Evolutionary conservation across 2,888 invertebrate genomes (phyloP).

Genomic region (Mantis religiosa): DNA sequence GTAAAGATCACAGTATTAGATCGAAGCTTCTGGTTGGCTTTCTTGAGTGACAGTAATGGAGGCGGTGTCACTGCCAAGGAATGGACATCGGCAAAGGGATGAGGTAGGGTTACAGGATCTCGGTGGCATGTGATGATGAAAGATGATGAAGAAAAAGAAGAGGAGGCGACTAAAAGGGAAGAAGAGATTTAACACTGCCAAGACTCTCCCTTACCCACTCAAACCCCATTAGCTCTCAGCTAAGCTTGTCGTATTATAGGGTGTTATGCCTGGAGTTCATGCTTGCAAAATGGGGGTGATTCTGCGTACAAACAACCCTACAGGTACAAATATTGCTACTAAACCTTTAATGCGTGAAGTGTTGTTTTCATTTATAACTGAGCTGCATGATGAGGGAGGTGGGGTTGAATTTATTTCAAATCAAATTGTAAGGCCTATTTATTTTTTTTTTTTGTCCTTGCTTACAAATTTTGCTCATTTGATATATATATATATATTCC

Average conservation of each 20-base stretch:
- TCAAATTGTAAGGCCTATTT: no score
- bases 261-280: neutral
- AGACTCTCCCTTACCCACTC: neutral
- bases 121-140: slow-evolving; percentile 23
- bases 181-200: slow-evolving; percentile 27
- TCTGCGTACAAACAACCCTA: neutral
- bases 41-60: neutral
- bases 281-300: neutral
- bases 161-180: neutral
- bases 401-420: no score
- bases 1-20: no score
- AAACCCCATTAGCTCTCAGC: slow-evolving; percentile 25
- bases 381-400: no score
- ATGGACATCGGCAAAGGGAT: neutral
- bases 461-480: no score
- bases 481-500: no score
- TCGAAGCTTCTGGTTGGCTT: neutral
- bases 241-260: neutral
- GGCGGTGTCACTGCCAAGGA: neutral
- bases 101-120: neutral
- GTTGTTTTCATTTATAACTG: no score
- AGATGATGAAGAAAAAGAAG: slow-evolving; percentile 21
- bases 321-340: no score
- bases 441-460: no score
- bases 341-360: no score